Base-by-base conservation (phyloP, 2,888 invertebrate species). In the Coecobrya sp. region DNA sequence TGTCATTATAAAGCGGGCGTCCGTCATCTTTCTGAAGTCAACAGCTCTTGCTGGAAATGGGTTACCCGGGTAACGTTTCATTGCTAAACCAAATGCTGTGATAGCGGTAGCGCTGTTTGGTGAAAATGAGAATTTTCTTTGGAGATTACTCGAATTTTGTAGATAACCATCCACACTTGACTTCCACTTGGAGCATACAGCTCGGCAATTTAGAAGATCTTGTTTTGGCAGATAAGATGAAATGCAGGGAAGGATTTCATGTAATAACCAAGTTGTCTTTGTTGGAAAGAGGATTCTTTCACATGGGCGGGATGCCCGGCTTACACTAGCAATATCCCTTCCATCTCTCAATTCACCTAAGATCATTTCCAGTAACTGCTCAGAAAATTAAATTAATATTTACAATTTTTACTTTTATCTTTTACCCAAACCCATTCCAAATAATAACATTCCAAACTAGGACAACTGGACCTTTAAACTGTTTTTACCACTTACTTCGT, bases 41-140 rank as follows among this genome's bases (percentile, higher is more conserved):
- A 73, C 73, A 4, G 42, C 19, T 19, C 42, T 45, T 10, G 73
- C 73, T 5, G 73, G 73, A 45, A 73, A 73, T n/a, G 73, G 73
- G 10, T 73, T 73, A 1, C 73, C 22, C 0, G 10, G 19, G 10
- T 73, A 42, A 3, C 1, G 0, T 45, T 42, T 42, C 73, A 73
- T 73, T 10, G 73, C 73, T 0, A 42, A 10, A 11, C 73, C 13
- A 11, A 73, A 73, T 73, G 42, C 73, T 73, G 73, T 73, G 19
- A 73, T n/a, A 0, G 73, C 30, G 1, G 45, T 42, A 0, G 73
- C 13, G n/a, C 8, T 42, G 36, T 8, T 45, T 19, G 73, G 73
- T 0, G 45, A 27, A 73, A 73, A 73, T 19, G 73, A n/a, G 8
- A 42, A 73, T 11, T 36, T 30, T 10, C 5, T 30, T 1, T 73